Conservation (phyloP, 2,113 vertebrate genomes). For the Tragelaphus scriptus region DNA sequence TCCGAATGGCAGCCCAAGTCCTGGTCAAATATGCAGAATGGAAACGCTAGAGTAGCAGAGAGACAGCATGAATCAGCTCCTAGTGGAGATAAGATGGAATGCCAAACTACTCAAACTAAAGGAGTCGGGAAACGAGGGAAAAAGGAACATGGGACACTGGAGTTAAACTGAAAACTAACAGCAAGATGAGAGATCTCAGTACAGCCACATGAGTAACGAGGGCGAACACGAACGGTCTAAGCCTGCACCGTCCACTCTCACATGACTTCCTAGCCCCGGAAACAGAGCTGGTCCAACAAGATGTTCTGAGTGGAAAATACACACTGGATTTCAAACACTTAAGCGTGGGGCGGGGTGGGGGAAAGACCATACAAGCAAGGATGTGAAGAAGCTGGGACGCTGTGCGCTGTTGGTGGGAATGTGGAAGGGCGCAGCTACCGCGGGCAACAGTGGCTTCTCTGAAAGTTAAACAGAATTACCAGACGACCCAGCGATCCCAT, state of each 20-base stretch:
- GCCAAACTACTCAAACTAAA: neutral
- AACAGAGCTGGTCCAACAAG: neutral
- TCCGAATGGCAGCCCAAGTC: neutral
- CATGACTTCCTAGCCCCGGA: rapidly evolving
- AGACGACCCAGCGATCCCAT: neutral
- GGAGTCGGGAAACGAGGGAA: neutral
- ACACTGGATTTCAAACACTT: neutral
- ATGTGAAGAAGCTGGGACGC: neutral
- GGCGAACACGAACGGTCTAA: neutral
- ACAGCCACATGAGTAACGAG: neutral
- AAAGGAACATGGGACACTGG: neutral
- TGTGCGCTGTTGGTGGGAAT: rapidly evolving
- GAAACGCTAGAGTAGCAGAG: neutral
- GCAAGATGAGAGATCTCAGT: neutral
- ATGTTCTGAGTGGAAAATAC: neutral
- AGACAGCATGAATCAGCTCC: neutral
- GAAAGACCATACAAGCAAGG: neutral
- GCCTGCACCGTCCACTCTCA: rapidly evolving
- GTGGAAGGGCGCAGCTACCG: neutral
- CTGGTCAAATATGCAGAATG: neutral
- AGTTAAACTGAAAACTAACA: neutral
- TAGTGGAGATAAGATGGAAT: neutral
- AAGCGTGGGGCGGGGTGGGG: no score
- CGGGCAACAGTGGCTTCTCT: neutral
- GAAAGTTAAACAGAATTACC: neutral